Conservation (phyloP, 2,888 invertebrate species). For the Chloroclystis v-ata region DNA sequence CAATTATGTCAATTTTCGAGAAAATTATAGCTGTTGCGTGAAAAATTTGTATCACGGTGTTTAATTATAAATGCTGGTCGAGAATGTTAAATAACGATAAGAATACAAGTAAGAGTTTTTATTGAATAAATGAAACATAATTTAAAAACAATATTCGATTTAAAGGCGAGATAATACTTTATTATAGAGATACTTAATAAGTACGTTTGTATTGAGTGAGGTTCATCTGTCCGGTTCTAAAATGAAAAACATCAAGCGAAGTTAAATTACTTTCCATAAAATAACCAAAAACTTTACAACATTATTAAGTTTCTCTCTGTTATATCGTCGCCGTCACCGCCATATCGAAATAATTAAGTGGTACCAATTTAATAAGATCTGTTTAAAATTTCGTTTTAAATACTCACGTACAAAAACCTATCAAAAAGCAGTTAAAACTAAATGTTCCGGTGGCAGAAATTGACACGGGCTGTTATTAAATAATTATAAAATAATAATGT, state of each 20-base stretch:
- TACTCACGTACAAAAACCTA: conserved; percentile 11
- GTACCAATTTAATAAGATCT: not conserved
- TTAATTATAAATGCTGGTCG: too few relatives aligned
- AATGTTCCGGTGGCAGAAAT: conserved; percentile 21
- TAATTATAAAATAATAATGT: conserved; percentile 23
- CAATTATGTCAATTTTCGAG: not conserved
- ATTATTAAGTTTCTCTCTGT: not conserved
- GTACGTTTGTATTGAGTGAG: too few relatives aligned
- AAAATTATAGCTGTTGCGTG: not conserved
- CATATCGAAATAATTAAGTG: not conserved
- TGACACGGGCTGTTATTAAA: conserved; percentile 17
- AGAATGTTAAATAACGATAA: too few relatives aligned
- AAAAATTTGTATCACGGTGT: not conserved
- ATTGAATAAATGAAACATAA: too few relatives aligned
- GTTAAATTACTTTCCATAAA: too few relatives aligned
- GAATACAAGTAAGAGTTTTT: too few relatives aligned
- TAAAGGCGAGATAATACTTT: too few relatives aligned
- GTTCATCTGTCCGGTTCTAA: too few relatives aligned
- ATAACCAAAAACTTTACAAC: not conserved
- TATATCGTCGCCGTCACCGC: not conserved
- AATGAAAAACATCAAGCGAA: too few relatives aligned
- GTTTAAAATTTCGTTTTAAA: not conserved
- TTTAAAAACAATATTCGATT: too few relatives aligned
- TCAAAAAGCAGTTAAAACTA: conserved; percentile 20
- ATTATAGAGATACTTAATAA: too few relatives aligned